Evolutionary conservation across 2,113 vertebrate species (phyloP), one percentile per base, ranked within the genome.

Genomic region (Conger conger): DNA sequence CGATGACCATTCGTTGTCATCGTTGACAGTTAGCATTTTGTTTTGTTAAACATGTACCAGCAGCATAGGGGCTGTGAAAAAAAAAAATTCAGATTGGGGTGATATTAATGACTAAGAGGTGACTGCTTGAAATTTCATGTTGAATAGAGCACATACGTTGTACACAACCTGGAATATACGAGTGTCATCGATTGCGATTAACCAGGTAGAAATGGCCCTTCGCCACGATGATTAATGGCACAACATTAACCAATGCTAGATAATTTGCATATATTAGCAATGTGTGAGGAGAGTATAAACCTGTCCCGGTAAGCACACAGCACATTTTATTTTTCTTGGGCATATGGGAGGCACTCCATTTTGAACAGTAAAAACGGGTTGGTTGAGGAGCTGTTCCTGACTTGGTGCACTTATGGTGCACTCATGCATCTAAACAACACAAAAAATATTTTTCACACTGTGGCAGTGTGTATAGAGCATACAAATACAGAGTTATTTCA

Each of bases 231-330:
- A 96, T 96, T 95, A 95, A 95, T 95, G 93, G 91, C 81, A 90
- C 92, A 93, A 94, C 93, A 94, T 95, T 94, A 94, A 91, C 89
- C 92, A 88, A 90, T 93, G 92, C 90, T 38, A 91, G 92, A 93
- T 93, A 88, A 94, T 95, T 96, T 94, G 93, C 94, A 95, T 95
- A 93, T 91, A 95, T 95, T 94, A 95, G 91, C 88, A 92, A 91
- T 91, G 91, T 92, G 85, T 87, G 89, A 90, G 91, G 91, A 93
- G 91, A 91, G 89, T 87, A 82, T 81, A 90, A 87, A 90, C 89
- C 90, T 91, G 88, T 89, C 82, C 85, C 88, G 90, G 86, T 85
- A 40, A 30, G 23, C 54, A 7, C 37, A 20, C 57, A 20, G 17
- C 77, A 16, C 11, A 68, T 36, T n/a, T n/a, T 83, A 11, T 83